A percentile compares a stretch with the other conserved stretches of the same genome.
phyloP scores from a whole-genome alignment of 2,113 vertebrate species.

The Halcyon malimbica region DNA sequence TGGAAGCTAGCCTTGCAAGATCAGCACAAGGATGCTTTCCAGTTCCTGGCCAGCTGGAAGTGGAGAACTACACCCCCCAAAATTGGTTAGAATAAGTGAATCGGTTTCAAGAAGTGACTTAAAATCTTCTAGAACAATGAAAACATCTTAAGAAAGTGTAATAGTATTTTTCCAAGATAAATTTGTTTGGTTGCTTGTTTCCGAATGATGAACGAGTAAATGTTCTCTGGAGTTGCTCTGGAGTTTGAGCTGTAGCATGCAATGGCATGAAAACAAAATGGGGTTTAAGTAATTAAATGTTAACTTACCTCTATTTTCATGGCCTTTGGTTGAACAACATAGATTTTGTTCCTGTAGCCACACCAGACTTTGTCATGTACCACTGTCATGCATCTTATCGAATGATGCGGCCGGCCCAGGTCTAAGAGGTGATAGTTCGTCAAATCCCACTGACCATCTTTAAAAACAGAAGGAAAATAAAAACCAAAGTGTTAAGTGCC shows the following conservation, averaged over 20 bases:
- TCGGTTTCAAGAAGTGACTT: background rate
- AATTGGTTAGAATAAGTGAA: background rate
- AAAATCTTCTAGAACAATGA: background rate
- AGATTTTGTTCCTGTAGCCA: conserved; percentile 96
- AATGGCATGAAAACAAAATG: background rate
- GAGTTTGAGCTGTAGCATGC: background rate
- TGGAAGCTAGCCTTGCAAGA: background rate
- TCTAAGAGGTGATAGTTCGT: conserved; percentile 96
- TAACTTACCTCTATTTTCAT: conserved; percentile 95
- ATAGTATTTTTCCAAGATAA: background rate
- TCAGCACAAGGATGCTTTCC: background rate
- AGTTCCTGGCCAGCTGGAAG: background rate
- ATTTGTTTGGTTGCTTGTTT: background rate
- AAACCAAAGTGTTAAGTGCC: background rate
- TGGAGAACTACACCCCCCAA: background rate
- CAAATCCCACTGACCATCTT: conserved; percentile 98
- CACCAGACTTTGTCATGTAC: conserved; percentile 99
- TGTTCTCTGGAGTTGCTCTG: background rate
- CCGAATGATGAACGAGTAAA: background rate
- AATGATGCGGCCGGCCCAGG: conserved; percentile 90
- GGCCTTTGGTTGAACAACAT: conserved; percentile 95
- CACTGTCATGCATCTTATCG: conserved; percentile 96
- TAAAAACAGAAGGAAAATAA: background rate
- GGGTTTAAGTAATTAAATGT: no score
- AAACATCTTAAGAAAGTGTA: background rate